A percentile compares a stretch with the other conserved stretches of the same genome.
These are phyloP conservation scores for Cichlasoma orientale DNA, from an alignment of 2,797 vertebrate species.

Conservation along the genomic window DNA sequence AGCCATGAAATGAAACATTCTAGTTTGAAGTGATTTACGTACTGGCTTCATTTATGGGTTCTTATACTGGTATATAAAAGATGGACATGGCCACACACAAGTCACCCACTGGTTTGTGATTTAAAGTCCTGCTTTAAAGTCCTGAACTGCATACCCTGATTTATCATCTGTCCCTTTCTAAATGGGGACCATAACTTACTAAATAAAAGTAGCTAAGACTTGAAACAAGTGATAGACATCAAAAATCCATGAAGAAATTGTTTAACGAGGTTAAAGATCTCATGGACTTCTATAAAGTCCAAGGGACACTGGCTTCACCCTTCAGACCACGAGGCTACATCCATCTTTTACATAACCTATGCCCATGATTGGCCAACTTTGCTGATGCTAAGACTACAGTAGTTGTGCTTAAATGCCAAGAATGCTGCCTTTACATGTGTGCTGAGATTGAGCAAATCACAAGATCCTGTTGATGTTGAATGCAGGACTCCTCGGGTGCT, in stretches of 20 bases:
- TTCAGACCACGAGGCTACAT: not conserved
- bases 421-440: not conserved
- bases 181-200: not conserved
- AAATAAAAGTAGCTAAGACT: not conserved
- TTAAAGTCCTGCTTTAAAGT: not conserved
- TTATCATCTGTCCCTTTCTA: not conserved
- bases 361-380: not conserved
- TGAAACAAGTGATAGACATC: no score
- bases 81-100: not conserved
- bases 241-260: not conserved
- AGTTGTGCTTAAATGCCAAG: not conserved
- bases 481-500: constrained; percentile 56
- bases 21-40: not conserved
- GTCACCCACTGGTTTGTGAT: not conserved
- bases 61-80: not conserved
- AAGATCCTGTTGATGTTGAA: not conserved
- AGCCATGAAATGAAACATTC: not conserved
- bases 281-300: not conserved
- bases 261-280: not conserved
- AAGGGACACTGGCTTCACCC: not conserved
- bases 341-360: not conserved
- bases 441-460: not conserved
- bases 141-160: not conserved
- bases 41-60: not conserved
- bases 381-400: not conserved